Base-by-base conservation (phyloP, 2,888 invertebrate genomes). In the Ypsolopha sequella region DNA sequence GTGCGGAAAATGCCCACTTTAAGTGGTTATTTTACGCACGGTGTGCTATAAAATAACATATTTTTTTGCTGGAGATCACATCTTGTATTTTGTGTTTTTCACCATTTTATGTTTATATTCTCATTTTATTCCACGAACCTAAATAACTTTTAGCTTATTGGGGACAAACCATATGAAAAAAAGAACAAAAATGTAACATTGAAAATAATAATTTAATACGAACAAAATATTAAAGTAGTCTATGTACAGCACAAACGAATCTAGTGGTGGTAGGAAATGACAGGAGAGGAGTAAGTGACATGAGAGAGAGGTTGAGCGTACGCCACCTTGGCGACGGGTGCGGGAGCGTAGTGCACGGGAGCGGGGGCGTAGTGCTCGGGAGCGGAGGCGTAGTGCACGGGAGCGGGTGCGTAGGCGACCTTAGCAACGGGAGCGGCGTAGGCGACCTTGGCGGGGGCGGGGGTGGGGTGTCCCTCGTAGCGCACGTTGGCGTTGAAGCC, bases 401-500 rank as follows among this genome's bases (percentile, higher is more conserved):
- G 59, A 33, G 65, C 60, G 54, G 62, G n/a, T n/a, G n/a, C 62
- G 44, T 55, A 55, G 38, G 55, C 52, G 47, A 53, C 7, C 52
- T 60, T 60, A 35, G 60, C 60, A 1, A 64, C 54, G 7, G 51
- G 53, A 36, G 65, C 60, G 54, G 62, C 62, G 44, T 55, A 55
- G 38, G 55, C 52, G 47, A 53, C 7, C 52, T 60, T 60, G 51
- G 53, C 66, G 58, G 68, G 70, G 35, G 65, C 66, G 13, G 57
- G 52, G 6, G 54, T 52, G 50, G 63, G 61, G 53, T 62, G 61
- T 13, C 65, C 65, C 57, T 70, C 68, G 58, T 65, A 65, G 55
- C 63, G 66, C 50, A 68, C 68, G 56, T 60, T 51, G 48, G 68
- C 67, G 58, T 65, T 66, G 63, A 68, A 68, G 36, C 68, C 70